A percentile compares a stretch with the other conserved stretches of the same genome.
These are phyloP conservation scores for Venustaconcha ellipsiformis DNA, from an alignment of 1,140 invertebrate species.

Conservation along the genomic window DNA sequence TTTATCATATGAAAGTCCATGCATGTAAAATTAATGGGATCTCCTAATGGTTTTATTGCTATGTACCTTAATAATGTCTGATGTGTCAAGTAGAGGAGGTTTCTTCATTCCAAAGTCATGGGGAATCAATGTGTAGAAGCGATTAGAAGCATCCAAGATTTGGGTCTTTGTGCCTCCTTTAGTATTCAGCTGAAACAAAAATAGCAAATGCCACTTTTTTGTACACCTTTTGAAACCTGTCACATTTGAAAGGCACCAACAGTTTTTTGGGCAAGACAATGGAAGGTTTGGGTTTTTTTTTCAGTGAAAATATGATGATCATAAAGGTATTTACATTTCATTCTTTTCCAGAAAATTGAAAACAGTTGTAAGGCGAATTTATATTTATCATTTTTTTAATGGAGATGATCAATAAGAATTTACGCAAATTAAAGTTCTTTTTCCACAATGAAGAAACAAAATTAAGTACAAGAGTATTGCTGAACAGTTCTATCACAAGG, in stretches of 20 bases:
- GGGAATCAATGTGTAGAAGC: conserved; percentile 94
- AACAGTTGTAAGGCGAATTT: neutral
- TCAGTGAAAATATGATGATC: neutral
- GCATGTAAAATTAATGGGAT: no score
- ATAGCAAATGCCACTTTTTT: neutral
- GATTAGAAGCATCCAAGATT: conserved; percentile 88
- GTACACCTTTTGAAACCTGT: no score
- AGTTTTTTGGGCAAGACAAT: neutral
- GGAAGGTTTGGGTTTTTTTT: neutral
- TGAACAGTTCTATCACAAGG: no score
- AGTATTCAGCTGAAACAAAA: conserved; percentile 59
- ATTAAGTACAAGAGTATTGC: no score
- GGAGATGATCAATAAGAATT: neutral
- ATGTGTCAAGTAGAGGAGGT: conserved; percentile 83
- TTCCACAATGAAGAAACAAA: no score
- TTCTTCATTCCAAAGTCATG: conserved; percentile 92
- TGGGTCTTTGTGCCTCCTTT: conserved; percentile 69
- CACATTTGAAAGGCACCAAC: neutral
- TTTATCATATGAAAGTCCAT: no score
- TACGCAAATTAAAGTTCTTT: neutral
- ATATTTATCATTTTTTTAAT: neutral
- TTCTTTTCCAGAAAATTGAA: neutral
- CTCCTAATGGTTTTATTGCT: neutral
- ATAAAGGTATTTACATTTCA: neutral
- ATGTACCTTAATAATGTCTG: conserved; percentile 79